phyloP scores from a whole-genome alignment of 2,888 invertebrate species.

The Physocephala rufipes region DNA sequence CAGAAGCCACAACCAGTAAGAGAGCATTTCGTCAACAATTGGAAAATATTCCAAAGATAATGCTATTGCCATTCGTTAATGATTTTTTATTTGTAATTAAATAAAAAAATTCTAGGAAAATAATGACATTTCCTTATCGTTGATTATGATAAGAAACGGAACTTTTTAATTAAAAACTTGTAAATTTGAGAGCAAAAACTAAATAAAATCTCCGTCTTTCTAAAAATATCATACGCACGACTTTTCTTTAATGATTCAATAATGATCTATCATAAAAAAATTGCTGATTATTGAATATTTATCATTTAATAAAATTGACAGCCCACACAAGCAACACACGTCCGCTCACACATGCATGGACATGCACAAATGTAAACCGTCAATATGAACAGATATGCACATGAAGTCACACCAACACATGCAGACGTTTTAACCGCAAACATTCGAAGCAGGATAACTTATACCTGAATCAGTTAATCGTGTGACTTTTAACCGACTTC shows the following conservation, averaged over 20 bases:
- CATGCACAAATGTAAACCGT: background rate
- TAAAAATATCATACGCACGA: background rate
- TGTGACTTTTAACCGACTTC: slow-evolving; percentile 31
- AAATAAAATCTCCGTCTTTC: background rate
- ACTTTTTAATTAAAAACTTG: too few species aligned
- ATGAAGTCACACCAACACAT: background rate
- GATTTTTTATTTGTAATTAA: too few species aligned
- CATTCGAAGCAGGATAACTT: slow-evolving; percentile 14
- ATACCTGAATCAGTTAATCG: slow-evolving; percentile 8
- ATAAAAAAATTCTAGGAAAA: too few species aligned
- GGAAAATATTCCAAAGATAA: too few species aligned
- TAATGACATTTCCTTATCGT: too few species aligned
- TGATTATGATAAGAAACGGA: too few species aligned
- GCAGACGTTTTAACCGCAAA: background rate
- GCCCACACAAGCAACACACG: background rate
- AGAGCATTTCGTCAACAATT: too few species aligned
- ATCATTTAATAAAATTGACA: background rate
- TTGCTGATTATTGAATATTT: too few species aligned
- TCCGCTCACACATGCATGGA: slow-evolving; percentile 6
- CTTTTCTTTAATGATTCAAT: too few species aligned
- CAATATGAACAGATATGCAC: background rate
- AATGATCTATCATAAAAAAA: too few species aligned
- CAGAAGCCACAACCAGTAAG: too few species aligned
- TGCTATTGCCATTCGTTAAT: too few species aligned
- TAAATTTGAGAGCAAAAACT: background rate